Base-by-base conservation (phyloP, 2,888 invertebrate species). In the Polietes domitor region DNA sequence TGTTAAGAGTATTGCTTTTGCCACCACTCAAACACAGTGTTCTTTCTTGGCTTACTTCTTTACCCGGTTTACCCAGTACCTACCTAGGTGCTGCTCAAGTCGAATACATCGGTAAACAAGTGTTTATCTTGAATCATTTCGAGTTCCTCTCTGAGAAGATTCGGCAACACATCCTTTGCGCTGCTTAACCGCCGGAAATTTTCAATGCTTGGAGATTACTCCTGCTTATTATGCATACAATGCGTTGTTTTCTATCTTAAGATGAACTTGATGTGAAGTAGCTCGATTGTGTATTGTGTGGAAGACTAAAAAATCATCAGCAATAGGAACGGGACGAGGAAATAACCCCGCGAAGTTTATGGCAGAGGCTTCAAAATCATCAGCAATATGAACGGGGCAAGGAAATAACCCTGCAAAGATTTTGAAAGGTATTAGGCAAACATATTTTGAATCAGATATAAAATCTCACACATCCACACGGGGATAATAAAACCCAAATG, bases 201-300 rank as follows among this genome's bases (percentile, higher is more conserved):
- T 26, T 24, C 19, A 75, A 80, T 70, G 75, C 47, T 17, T n/a
- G n/a, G n/a, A n/a, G n/a, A n/a, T n/a, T n/a, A n/a, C 68, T 75
- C 68, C 61, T 41, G 58, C 75, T 71, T 70, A 80, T 75, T 75
- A 80, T 80, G 70, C 70, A 80, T 75, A 71, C 74, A 68, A 68
- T 79, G 47, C 74, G 50, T 75, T 79, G 53, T 41, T 26, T 58
- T 15, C 58, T 19, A 53, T 53, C 47, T 58, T 47, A 47, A 77
- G 12, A 77, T 12, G 15, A 41, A 72, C 12, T 15, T 24, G 15
- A 58, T 10, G 58, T 9, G 26, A 58, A 26, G 26, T 1, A 58
- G 58, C 26, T 58, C 12, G n/a, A 15, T 10, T 12, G 12, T 5
- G 12, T n/a, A 47, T 19, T 24, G 58, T 24, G 58, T 53, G 21